These are phyloP conservation scores for Sternarchorhynchus goeldii DNA, from an alignment of 2,797 vertebrate genomes.

Conservation along the genomic window DNA sequence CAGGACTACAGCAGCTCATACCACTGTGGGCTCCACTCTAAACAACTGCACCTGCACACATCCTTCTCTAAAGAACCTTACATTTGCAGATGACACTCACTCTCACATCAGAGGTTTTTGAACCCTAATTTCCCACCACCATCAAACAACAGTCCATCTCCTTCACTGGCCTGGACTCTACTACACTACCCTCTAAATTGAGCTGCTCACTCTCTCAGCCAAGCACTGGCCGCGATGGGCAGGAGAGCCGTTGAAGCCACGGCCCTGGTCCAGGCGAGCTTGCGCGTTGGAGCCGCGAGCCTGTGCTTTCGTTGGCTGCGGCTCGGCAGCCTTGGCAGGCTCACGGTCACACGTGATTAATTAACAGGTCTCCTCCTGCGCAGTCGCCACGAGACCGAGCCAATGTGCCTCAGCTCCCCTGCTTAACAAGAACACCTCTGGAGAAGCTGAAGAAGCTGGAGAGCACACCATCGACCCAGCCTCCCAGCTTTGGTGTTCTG, in stretches of 20 bases:
- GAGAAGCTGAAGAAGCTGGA: slow-evolving; percentile 33
- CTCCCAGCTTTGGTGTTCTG: slow-evolving; percentile 14
- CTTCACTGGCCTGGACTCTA: no score
- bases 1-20: no score
- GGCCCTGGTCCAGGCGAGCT: slow-evolving; percentile 19
- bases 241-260: not conserved
- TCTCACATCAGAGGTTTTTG: no score
- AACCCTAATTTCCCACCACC: no score
- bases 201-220: no score
- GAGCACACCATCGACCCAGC: slow-evolving; percentile 1
- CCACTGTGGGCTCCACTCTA: no score
- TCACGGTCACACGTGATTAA: slow-evolving; percentile 56
- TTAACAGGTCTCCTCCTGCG: slow-evolving; percentile 57
- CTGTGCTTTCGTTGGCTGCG: slow-evolving; percentile 54
- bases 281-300: slow-evolving; percentile 25
- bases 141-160: no score
- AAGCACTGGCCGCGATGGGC: no score
- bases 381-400: slow-evolving; percentile 42
- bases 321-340: slow-evolving; percentile 39
- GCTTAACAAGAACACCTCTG: slow-evolving; percentile 48
- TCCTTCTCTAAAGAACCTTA: no score
- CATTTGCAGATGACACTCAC: no score
- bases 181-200: no score
- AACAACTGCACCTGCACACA: no score
- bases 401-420: slow-evolving; percentile 39